Conservation (phyloP, 2,797 vertebrate genomes). For the Acanthiza pusilla region DNA sequence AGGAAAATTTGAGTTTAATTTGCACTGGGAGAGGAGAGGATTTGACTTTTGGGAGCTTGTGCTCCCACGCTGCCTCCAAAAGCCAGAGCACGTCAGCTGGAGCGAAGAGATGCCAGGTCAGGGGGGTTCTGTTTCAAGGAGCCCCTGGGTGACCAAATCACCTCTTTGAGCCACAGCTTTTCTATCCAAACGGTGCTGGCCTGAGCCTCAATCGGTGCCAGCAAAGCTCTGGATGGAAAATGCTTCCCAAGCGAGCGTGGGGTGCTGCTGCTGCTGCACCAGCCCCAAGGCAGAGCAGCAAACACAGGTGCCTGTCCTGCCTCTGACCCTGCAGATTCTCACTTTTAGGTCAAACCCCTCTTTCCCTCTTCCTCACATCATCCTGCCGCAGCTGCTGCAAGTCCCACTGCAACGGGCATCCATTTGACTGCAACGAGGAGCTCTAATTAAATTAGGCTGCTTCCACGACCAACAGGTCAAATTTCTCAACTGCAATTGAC, state of each 20-base stretch:
- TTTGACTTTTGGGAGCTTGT: not conserved
- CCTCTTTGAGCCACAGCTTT: not conserved
- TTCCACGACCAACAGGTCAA: constrained; percentile 34
- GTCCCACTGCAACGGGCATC: constrained; percentile 3
- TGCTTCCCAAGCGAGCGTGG: accelerated
- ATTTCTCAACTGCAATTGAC: constrained; percentile 58
- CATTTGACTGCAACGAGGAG: constrained; percentile 38
- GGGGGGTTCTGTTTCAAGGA: not conserved
- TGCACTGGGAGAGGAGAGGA: not conserved
- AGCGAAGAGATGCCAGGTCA: not conserved
- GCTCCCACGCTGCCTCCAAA: not conserved
- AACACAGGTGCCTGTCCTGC: not conserved
- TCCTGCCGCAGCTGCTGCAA: not conserved
- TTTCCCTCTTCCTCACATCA: not conserved
- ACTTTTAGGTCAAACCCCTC: not conserved
- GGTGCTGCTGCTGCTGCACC: not conserved
- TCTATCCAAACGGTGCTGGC: not conserved
- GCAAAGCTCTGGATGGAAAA: not conserved
- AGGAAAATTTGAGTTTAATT: not conserved
- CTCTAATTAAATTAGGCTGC: constrained; percentile 63
- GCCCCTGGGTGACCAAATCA: not conserved
- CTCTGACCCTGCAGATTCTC: not conserved
- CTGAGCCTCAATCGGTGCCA: not conserved
- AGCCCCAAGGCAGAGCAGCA: not conserved
- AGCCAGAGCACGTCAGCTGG: not conserved